A percentile compares a stretch with the other conserved stretches of the same genome.
Conservation (phyloP, 1,140 invertebrate genomes). For the Lethocerus indicus region DNA sequence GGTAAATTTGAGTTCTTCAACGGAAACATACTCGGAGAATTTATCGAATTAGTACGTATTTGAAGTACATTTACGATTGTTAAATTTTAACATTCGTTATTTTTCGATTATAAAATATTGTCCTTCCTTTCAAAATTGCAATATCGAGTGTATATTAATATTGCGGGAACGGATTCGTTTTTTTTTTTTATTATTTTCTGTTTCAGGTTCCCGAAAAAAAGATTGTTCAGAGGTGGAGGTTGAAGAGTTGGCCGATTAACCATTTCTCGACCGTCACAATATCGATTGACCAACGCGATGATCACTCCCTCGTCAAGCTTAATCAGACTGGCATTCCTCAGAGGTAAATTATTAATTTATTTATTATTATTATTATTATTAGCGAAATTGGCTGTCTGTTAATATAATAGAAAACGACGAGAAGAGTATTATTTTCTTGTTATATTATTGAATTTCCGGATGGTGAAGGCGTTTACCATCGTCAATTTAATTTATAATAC, state of each 20-base stretch:
- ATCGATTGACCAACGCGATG: constrained; percentile 61
- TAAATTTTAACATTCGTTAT: background rate
- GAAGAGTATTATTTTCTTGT: no score
- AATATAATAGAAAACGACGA: no score
- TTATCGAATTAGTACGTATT: constrained; percentile 53
- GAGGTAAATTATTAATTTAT: constrained; percentile 24
- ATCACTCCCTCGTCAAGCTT: constrained; percentile 64
- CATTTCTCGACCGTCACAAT: constrained; percentile 84
- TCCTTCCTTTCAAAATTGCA: background rate
- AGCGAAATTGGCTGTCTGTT: no score
- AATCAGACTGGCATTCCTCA: constrained; percentile 65
- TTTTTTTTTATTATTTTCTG: background rate
- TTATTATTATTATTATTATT: no score
- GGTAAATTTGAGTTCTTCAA: constrained; percentile 85
- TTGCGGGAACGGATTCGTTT: background rate
- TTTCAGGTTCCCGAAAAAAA: constrained; percentile 50
- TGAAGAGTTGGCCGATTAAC: constrained; percentile 83
- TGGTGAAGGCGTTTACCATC: no score
- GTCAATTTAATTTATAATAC: no score
- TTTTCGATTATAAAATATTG: background rate
- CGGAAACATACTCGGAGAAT: constrained; percentile 80
- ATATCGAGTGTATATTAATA: background rate
- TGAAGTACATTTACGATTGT: no score
- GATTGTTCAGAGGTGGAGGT: constrained; percentile 86
- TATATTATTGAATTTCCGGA: no score